Conservation (phyloP, 2,888 invertebrate species). For the Caenorhabditis sp. region DNA sequence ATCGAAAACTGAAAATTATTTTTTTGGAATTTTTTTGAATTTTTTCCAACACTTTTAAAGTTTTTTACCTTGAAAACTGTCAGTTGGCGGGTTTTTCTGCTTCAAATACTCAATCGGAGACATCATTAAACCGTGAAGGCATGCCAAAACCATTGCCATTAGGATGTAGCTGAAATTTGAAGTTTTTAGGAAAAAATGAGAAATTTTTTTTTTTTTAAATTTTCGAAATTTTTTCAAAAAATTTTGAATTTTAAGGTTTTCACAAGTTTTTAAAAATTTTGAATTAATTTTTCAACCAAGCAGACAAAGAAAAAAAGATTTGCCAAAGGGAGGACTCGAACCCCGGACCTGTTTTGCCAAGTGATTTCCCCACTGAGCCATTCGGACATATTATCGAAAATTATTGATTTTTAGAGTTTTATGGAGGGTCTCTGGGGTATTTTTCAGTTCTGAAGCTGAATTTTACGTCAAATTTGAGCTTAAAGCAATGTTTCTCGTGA, state of each 20-base stretch:
- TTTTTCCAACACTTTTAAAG: not conserved
- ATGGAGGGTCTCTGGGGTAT: not conserved
- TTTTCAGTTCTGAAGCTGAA: not conserved
- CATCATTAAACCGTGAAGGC: constrained; percentile 80
- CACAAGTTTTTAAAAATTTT: too few relatives aligned
- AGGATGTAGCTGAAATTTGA: constrained; percentile 71
- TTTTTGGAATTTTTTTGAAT: not conserved
- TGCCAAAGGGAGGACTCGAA: too few relatives aligned
- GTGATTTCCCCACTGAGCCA: too few relatives aligned
- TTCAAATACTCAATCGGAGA: constrained; percentile 76
- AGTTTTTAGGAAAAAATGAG: constrained; percentile 6
- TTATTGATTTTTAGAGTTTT: too few relatives aligned
- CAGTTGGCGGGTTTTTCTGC: constrained; percentile 66
- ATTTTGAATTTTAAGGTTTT: not conserved
- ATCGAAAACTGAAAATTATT: constrained; percentile 75
- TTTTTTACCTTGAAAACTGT: constrained; percentile 65
- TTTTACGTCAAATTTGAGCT: not conserved
- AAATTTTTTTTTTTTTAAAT: constrained; percentile 7
- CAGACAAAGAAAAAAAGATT: not conserved
- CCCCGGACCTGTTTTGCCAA: too few relatives aligned
- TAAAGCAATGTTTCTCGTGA: not conserved
- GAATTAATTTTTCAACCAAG: not conserved
- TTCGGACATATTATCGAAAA: too few relatives aligned
- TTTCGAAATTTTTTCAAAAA: too few relatives aligned
- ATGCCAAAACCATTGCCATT: constrained; percentile 74